Conservation (phyloP, 2,113 vertebrate species). For the Pachypanchax playfairii region DNA sequence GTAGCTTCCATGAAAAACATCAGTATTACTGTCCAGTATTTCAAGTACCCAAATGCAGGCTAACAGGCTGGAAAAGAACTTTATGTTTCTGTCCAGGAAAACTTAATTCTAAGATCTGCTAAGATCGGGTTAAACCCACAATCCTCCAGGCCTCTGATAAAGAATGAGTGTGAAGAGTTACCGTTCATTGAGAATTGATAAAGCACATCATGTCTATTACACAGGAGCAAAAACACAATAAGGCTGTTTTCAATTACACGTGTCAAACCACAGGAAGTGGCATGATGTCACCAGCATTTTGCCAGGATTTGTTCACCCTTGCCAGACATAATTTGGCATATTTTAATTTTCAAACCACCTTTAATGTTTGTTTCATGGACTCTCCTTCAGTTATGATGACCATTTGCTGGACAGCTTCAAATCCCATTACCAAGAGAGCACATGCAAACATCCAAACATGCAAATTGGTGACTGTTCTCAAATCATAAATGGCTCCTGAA, state of each 20-base stretch:
- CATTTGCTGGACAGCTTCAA: slow-evolving; percentile 34
- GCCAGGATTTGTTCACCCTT: slow-evolving; percentile 47
- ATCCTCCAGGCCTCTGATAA: not conserved
- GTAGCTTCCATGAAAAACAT: not conserved
- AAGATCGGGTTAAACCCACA: not conserved
- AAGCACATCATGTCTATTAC: slow-evolving; percentile 49
- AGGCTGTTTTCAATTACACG: slow-evolving; percentile 48
- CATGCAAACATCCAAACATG: not conserved
- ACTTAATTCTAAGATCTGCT: not conserved
- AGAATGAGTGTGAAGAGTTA: not conserved
- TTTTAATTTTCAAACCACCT: slow-evolving; percentile 33
- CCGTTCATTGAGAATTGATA: slow-evolving; percentile 20
- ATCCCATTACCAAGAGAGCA: not conserved
- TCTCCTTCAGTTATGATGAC: slow-evolving; percentile 3
- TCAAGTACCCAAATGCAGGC: too few relatives aligned
- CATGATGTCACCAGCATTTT: slow-evolving; percentile 68
- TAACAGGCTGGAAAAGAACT: too few relatives aligned
- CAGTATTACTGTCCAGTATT: not conserved
- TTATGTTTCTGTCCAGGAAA: not conserved
- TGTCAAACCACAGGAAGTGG: slow-evolving; percentile 58
- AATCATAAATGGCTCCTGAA: not conserved
- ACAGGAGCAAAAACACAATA: slow-evolving; percentile 16
- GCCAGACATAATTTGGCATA: slow-evolving; percentile 26
- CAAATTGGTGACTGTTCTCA: not conserved
- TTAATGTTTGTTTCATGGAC: slow-evolving; percentile 8